These are phyloP conservation scores for Bombus cullumanus DNA, from an alignment of 1,140 invertebrate genomes.

Conservation along the genomic window DNA sequence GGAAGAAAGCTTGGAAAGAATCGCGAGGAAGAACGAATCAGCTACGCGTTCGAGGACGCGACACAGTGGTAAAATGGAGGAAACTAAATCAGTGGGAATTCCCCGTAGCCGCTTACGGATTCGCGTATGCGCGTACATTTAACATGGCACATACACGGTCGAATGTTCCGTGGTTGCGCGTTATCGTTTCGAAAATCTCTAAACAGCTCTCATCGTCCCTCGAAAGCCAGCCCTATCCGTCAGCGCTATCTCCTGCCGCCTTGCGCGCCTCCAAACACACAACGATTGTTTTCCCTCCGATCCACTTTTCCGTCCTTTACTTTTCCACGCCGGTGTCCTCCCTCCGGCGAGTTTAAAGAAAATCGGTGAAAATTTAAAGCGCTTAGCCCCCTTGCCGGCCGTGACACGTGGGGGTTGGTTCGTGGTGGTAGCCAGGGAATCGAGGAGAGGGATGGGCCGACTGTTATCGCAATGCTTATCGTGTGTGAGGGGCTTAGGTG, in stretches of 20 bases:
- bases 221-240: conserved; percentile 73
- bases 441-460: conserved; percentile 56
- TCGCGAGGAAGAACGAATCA: no score
- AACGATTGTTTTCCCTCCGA: conserved; percentile 52
- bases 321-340: conserved; percentile 16
- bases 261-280: conserved; percentile 27
- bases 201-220: conserved; percentile 63
- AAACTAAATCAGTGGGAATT: conserved; percentile 70
- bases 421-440: conserved; percentile 43
- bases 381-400: conserved; percentile 22
- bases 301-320: conserved; percentile 37
- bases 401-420: conserved; percentile 14
- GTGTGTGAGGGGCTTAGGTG: conserved; percentile 79
- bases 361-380: conserved; percentile 81
- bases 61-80: conserved; percentile 1
- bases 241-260: conserved; percentile 74
- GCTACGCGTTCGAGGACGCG: no score
- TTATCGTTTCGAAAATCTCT: conserved; percentile 67
- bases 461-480: conserved; percentile 81
- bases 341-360: conserved; percentile 79
- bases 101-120: conserved; percentile 36
- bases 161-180: conserved; percentile 50
- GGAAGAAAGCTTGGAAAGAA: no score
- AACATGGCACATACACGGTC: conserved; percentile 15
- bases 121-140: conserved; percentile 58